Evolutionary conservation across 2,888 invertebrate genomes (phyloP), one percentile per base, ranked within the genome.

Genomic region (Copidosoma aretas): DNA sequence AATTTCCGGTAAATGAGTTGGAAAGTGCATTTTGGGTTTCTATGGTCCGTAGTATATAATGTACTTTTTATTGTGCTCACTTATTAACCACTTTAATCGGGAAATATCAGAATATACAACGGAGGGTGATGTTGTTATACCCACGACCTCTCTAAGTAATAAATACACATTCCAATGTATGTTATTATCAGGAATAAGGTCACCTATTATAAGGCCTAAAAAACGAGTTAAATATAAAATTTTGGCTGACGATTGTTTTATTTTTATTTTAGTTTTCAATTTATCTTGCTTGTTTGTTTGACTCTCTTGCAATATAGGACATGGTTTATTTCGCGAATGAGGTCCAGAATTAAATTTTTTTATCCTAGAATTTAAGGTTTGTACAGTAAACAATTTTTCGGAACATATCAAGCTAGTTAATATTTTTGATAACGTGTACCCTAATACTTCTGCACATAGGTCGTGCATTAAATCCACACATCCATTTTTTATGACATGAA

Each of bases 21-120:
- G 10, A 12, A 32, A 39, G 51, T 61, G 60, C 2, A 61, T 22
- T 52, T 61, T 61, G 10, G 60, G 60, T 19, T 52, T 61, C 1
- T 19, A 12, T 52, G 21, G 14, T 12, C 60, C 60, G 51, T 52
- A 61, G 39, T 19, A 14, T 8, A 32, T 4, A 17, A 49, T 15
- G 39, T 61, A 51, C 2, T 25, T 21, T 39, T 32, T 17, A 19
- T 32, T 22, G 8, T 24, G 39, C 1, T 25, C 21, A 4, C 21
- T 17, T 17, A 52, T 39, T 32, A 17, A 15, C n/a, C 32, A 32
- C 39, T 51, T 52, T 32, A 61, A 21, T 32, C n/a, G 17, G 2
- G 25, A 51, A 10, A 19, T 12, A 61, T 52, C 25, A 10, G 12
- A 24, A 10, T 14, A 10, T 4, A 10, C 25, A 12, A 56, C 17